Percentiles rank a stretch among this genome's conserved stretches.
Conservation (phyloP, 2,113 vertebrate species). For the Ammospiza caudacuta region DNA sequence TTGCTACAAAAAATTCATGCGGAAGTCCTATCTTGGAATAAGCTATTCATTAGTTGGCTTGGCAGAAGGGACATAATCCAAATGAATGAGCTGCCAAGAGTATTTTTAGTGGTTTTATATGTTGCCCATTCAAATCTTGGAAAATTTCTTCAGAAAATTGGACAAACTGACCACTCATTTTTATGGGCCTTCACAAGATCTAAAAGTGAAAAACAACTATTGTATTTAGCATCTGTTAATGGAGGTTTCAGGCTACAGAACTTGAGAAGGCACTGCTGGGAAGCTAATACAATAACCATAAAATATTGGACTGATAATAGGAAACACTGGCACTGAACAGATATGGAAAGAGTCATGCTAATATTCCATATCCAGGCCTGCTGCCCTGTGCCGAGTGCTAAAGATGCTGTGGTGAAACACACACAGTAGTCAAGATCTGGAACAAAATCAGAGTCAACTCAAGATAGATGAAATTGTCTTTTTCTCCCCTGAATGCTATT, state of each 20-base stretch:
- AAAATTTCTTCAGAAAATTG: constrained; percentile 69
- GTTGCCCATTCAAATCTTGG: constrained; percentile 66
- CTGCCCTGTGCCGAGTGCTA: constrained; percentile 10
- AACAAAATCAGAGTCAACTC: not conserved
- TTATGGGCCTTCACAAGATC: constrained; percentile 52
- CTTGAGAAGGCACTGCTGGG: constrained; percentile 57
- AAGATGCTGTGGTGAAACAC: constrained; percentile 6
- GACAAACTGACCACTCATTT: constrained; percentile 64
- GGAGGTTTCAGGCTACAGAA: constrained; percentile 60
- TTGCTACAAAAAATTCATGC: constrained; percentile 55
- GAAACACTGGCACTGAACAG: constrained; percentile 59
- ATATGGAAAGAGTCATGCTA: constrained; percentile 51
- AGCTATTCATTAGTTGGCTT: constrained; percentile 69
- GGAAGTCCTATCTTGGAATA: constrained; percentile 73
- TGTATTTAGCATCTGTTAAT: constrained; percentile 66
- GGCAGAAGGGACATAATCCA: constrained; percentile 49
- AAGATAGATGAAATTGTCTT: not conserved
- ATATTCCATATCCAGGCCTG: constrained; percentile 34
- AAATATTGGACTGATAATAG: constrained; percentile 64
- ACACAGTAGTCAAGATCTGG: constrained; percentile 34
- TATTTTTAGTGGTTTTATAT: constrained; percentile 71
- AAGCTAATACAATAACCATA: constrained; percentile 61
- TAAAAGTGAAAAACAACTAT: constrained; percentile 65
- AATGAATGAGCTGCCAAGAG: constrained; percentile 54
- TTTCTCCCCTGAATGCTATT: not conserved